Conservation (phyloP, 2,113 vertebrate genomes). For the Ifrita kowaldi region DNA sequence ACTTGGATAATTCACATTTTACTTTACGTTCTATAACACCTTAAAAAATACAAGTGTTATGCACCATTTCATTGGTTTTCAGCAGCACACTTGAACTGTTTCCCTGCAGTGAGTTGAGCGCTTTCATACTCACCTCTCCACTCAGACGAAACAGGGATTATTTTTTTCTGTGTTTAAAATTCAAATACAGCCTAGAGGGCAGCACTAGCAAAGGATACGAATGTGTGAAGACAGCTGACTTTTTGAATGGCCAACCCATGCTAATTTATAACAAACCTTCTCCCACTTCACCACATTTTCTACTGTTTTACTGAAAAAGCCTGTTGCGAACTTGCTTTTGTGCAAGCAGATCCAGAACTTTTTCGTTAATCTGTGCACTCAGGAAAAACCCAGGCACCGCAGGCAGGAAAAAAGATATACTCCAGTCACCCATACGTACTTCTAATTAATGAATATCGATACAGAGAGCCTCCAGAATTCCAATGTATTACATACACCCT, state of each 20-base stretch:
- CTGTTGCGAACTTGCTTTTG: neutral
- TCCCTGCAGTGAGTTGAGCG: neutral
- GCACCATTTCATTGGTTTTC: slow-evolving; percentile 19
- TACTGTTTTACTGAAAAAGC: neutral
- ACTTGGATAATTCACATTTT: neutral
- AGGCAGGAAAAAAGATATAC: neutral
- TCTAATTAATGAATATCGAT: neutral
- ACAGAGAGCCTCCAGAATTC: neutral
- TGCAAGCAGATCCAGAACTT: neutral
- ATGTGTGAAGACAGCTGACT: neutral
- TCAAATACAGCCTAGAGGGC: neutral
- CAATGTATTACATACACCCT: neutral
- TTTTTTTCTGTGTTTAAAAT: neutral
- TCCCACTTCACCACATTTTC: neutral
- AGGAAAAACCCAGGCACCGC: neutral
- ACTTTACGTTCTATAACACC: neutral
- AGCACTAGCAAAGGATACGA: neutral
- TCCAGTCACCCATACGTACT: neutral
- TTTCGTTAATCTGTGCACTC: neutral
- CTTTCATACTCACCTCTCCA: neutral
- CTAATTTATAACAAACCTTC: neutral
- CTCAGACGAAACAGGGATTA: neutral
- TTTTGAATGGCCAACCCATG: neutral
- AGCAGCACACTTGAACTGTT: neutral
- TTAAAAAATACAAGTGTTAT: neutral